Evolutionary conservation across 2,113 vertebrate species (phyloP), one percentile per base, ranked within the genome.

Genomic region (Poicephalus gulielmi): DNA sequence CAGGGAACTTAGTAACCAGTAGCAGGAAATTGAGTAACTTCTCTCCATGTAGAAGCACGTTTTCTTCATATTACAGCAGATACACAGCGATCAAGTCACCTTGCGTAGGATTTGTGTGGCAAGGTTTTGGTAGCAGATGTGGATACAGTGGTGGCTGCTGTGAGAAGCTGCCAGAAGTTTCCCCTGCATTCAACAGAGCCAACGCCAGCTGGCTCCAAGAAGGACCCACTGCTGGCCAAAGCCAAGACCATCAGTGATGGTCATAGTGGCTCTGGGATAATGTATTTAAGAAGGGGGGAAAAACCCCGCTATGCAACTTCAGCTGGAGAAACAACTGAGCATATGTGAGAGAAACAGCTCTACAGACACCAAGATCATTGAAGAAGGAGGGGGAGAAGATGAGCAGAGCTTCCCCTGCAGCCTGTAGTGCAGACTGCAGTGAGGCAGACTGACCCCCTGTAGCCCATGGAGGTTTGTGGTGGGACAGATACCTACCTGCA

Each of bases 31-130:
- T 60, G 41, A 71, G 16, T 24, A 68, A 74, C 12, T 75, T 77
- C 78, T 63, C 23, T 52, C 35, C 17, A 20, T 52, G 13, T 2
- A 57, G 17, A 78, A 52, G 6, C n/a, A 82, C 4, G 20, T 59
- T 86, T 82, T 60, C 19, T 52, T 59, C 22, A 20, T 66, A 31
- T 66, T 46, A 39, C 44, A 70, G 19, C 57, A 31, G 11, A 66
- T 47, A 27, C 0, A 1, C 3, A 68, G 23, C 0, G 0, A 78
- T 52, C 9, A 46, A 68, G 7, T 41, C 17, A 44, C 33, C 22
- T 59, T 35, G 57, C 33, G 7, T 35, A 35, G 57, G 22, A 24
- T 35, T 35, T 35, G 57, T 1, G 0, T 15, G 9, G 22, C 57
- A 59, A 16, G 22, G 33, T 59, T 59, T 59, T 59, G 13, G 22